Evolutionary conservation across 2,888 invertebrate genomes (phyloP), one percentile per base, ranked within the genome.

Genomic region (Meloe dianella): DNA sequence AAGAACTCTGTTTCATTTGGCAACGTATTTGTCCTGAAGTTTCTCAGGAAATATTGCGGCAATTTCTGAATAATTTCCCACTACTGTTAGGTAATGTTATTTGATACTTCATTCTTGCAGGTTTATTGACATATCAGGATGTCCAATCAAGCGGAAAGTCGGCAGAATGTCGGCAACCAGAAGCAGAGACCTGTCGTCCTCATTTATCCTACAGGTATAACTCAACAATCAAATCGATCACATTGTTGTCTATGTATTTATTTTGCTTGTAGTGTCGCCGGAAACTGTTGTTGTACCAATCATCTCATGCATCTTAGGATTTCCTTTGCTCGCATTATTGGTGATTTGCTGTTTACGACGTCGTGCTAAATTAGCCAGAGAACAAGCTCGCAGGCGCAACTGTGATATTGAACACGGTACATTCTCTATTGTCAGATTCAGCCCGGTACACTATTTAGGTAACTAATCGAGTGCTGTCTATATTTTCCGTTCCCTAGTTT

Each of bases 231-330:
- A 27, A 47, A 51, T 61, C 27, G 22, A 61, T 17, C 35, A 24
- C 4, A 24, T 20, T 38, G 27, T 17, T 24, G 24, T 60, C n/a
- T n/a, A n/a, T n/a, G n/a, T n/a, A n/a, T n/a, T n/a, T 24, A 24
- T 57, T 61, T 88, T n/a, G n/a, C n/a, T n/a, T 87, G 29, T 89
- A 95, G 95, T 95, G 73, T 91, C 94, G 60, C 93, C 94, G 61
- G 94, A 95, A 84, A 93, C 93, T 63, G 92, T 95, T 74, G 94
- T 95, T 63, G 91, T 95, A 73, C 94, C 95, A 56, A 95, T 95
- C 75, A 91, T 95, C 61, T 94, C 95, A 64, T 94, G 95, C 83
- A 95, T 95, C 80, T 89, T 95, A 79, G 95, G 95, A 66, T 95
- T 96, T 80, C 95, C 95, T 47, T 85, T 95, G 73, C 84, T 96